Conservation (phyloP, 2,113 vertebrate species). For the Mionectes macconnelli region DNA sequence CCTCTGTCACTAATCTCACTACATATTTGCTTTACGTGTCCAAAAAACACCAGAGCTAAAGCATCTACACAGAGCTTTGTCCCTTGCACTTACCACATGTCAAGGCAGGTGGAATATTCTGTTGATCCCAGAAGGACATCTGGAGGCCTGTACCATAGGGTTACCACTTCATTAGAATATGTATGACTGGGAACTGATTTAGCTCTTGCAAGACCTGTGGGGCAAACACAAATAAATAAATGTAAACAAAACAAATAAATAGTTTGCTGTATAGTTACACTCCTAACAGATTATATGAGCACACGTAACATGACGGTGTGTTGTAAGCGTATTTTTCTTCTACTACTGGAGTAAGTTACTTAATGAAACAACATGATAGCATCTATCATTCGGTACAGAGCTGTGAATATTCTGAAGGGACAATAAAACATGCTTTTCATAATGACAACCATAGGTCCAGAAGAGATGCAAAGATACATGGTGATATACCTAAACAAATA, state of each 20-base stretch:
- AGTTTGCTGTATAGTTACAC: background rate
- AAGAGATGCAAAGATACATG: background rate
- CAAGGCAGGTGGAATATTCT: constrained; percentile 96
- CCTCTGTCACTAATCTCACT: background rate
- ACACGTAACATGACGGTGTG: fast-evolving
- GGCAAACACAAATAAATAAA: constrained; percentile 17
- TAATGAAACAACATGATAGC: background rate
- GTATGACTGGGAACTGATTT: constrained; percentile 98
- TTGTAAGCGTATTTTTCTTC: background rate
- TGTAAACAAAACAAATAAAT: background rate
- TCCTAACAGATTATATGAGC: background rate
- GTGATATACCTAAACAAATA: background rate
- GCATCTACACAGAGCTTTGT: background rate
- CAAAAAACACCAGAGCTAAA: background rate
- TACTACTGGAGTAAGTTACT: background rate
- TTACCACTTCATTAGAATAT: constrained; percentile 97
- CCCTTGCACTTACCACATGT: constrained; percentile 89
- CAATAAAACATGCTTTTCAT: background rate
- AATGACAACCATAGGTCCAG: background rate
- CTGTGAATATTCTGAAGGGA: background rate
- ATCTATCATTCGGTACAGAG: background rate
- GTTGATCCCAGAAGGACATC: constrained; percentile 95
- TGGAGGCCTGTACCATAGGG: constrained; percentile 95
- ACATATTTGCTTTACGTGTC: background rate
- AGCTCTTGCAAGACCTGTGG: constrained; percentile 89